These are phyloP conservation scores for Venustoraphidia nigricollis DNA, from an alignment of 2,888 invertebrate genomes.

Conservation along the genomic window DNA sequence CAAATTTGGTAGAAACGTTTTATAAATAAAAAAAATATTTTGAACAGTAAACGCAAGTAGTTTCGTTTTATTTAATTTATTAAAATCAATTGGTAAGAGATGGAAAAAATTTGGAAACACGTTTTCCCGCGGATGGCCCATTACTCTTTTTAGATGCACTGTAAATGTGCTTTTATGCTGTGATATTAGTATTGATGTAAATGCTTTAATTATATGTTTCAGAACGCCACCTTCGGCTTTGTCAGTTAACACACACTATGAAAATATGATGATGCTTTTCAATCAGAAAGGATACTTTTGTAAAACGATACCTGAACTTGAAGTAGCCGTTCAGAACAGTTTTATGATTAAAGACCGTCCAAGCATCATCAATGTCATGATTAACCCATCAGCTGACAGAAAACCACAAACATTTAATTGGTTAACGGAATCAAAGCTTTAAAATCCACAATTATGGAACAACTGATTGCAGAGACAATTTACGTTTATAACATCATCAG, in stretches of 20 bases:
- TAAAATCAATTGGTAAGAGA: too few relatives aligned
- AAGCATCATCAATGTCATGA: slow-evolving; percentile 80
- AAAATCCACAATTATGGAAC: slow-evolving; percentile 17
- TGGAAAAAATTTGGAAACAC: too few relatives aligned
- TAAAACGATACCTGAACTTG: slow-evolving; percentile 59
- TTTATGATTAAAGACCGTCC: slow-evolving; percentile 58
- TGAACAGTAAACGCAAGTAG: too few relatives aligned
- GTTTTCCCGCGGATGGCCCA: too few relatives aligned
- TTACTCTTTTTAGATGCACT: too few relatives aligned
- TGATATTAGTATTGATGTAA: not conserved
- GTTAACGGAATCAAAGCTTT: slow-evolving; percentile 85
- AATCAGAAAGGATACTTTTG: slow-evolving; percentile 69
- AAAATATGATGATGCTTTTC: slow-evolving; percentile 80
- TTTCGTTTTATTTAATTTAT: too few relatives aligned
- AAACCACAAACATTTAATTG: slow-evolving; percentile 84
- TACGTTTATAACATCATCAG: too few relatives aligned
- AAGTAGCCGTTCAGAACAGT: slow-evolving; percentile 49
- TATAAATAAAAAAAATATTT: too few relatives aligned
- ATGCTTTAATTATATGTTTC: slow-evolving; percentile 16
- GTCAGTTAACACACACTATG: slow-evolving; percentile 66
- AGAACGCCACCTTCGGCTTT: slow-evolving; percentile 78
- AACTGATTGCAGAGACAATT: too few relatives aligned
- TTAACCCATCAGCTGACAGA: slow-evolving; percentile 73
- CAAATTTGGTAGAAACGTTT: too few relatives aligned
- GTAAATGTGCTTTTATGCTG: too few relatives aligned